Evolutionary conservation across 2,113 vertebrate species (phyloP), one percentile per base, ranked within the genome.

Genomic region (Phoenicopterus ruber): DNA sequence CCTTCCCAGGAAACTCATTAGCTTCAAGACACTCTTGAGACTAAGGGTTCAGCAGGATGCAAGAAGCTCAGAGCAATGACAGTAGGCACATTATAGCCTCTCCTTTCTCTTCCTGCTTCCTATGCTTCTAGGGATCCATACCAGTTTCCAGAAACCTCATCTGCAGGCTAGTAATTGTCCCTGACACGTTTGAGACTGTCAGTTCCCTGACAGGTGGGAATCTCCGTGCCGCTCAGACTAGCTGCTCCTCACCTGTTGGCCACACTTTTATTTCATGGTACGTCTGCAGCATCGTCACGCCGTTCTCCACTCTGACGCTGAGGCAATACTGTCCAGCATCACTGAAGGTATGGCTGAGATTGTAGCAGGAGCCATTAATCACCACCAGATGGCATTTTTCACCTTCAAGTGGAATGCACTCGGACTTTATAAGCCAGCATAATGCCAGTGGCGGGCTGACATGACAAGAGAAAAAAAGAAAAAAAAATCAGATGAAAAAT

Each of bases 391-490:
- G 98, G 97, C 99, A 99, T 38, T 98, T 97, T 3, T 93, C 96
- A 10, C 83, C 94, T 50, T 81, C 57, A 5, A 98, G 97, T 0
- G 97, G 97, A 17, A 97, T 73, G 54, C 99, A 99, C 65, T 98
- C 97, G 0, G 97, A 52, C 90, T 99, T 98, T 73, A 99, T 98
- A 11, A 97, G 97, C 99, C 99, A 99, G 96, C 99, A 99, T 25
- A 99, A 66, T 1, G 97, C 98, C 72, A 99, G 97, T 0, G 99
- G 99, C 1, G 98, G 98, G 96, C 99, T 99, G 82, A 10, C 52
- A 87, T 2, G 49, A 38, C 26, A 31, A 50, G 28, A 55, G 40
- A 47, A 25, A 28, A 3, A 3, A 21, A 34, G 66, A 42, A 24
- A 26, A 46, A 44, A 26, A 38, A 15, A n/a, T 9, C 2, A 55